Conservation (phyloP, 2,888 invertebrate genomes). For the Acrobasis consociella region DNA sequence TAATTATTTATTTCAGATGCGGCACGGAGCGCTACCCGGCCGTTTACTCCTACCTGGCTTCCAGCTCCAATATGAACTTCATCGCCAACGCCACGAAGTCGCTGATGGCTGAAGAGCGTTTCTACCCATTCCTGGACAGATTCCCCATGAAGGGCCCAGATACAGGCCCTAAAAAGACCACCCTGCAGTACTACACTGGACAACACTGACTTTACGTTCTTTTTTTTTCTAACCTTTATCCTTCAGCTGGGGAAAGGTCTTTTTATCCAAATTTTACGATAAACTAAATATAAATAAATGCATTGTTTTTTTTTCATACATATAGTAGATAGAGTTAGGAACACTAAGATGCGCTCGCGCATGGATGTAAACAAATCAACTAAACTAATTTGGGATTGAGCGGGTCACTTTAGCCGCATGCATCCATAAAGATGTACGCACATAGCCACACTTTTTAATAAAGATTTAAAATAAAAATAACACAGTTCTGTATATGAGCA, state of each 20-base stretch:
- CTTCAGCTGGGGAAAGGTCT: too few species aligned
- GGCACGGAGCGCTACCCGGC: conserved; percentile 71
- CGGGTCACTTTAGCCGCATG: too few species aligned
- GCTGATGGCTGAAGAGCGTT: conserved; percentile 61
- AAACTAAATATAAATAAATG: too few species aligned
- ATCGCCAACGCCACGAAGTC: conserved; percentile 54
- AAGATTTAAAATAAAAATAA: conserved; percentile 43
- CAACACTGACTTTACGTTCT: conserved; percentile 5
- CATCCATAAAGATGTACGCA: too few species aligned
- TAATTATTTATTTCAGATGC: conserved; percentile 49
- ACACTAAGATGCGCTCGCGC: too few species aligned
- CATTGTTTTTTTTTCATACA: too few species aligned
- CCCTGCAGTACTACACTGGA: conserved; percentile 2
- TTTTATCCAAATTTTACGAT: too few species aligned
- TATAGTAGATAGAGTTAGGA: too few species aligned
- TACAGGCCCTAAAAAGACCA: not conserved
- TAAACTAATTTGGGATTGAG: too few species aligned
- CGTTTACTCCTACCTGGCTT: conserved; percentile 63
- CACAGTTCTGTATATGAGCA: conserved; percentile 74
- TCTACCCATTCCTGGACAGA: conserved; percentile 54
- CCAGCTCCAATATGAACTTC: conserved; percentile 60
- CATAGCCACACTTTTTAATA: too few species aligned
- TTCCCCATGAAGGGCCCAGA: conserved; percentile 23
- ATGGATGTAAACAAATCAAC: too few species aligned
- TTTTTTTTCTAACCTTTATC: not conserved